Evolutionary conservation across 2,888 invertebrate species (phyloP), one percentile per base, ranked within the genome.

Genomic region (Unio delphinus): DNA sequence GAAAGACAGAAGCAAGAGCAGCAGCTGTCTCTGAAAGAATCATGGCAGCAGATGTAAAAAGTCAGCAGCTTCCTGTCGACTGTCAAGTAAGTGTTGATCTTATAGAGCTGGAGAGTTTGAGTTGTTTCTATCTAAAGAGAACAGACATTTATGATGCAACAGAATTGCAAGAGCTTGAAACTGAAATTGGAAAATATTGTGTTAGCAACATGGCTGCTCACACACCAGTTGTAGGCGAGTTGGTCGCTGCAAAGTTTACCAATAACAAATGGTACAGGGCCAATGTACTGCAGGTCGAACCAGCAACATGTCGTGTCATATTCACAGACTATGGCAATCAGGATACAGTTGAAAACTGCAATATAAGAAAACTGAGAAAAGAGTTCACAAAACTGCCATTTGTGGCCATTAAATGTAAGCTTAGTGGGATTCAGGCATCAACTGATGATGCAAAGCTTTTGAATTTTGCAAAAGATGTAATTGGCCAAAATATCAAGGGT

Each of bases 261-360:
- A 69, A 54, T 5, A 80, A 78, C 45, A 68, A 63, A 26, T 87
- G 86, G 87, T 88, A 87, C 66, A 64, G 88, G 57, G 86, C 80
- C 3, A 72, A 73, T 54, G 78, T 87, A 1, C 65, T 73, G 23
- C 77, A 78, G 26, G 68, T 73, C 8, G 68, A 73, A 17, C 76
- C 69, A 7, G 45, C 71, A 5, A 68, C 64, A 18, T 79, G 72
- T 30, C 73, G 72, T 34, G 82, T 88, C 1, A 77, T 76, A 58
- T 89, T 83, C 71, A 79, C 89, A 58, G 89, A 89, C 70, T 89
- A 86, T 79, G 89, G 89, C 3, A 87, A 87, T 65, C 68, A 60
- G 20, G 83, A 81, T 56, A 63, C 61, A 1, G 73, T 80, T 61
- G 60, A 65, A 11, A 64, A 72, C 55, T 62, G 67, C n/a, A 72